Evolutionary conservation across 1,140 invertebrate genomes (phyloP), one percentile per base, ranked within the genome.

Genomic region (Agrilus planipennis): DNA sequence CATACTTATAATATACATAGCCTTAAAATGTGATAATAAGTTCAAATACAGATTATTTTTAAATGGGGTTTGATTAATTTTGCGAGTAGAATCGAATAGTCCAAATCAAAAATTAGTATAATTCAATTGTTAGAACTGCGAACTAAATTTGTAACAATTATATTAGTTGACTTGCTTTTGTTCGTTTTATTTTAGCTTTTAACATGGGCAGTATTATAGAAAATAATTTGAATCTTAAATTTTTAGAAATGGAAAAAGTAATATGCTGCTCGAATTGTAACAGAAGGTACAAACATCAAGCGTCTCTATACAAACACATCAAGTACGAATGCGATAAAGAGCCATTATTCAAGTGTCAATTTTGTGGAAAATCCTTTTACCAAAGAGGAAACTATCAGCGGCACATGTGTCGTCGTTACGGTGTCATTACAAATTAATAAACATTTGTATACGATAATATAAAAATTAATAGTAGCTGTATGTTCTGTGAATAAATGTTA

Each of bases 261-360:
- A 30, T 43, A 14, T 9, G 15, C 14, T 43, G 42, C n/a, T n/a
- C 18, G 6, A 30, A 34, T 17, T 44, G 42, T 28, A 17, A 20
- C 16, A 34, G 27, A 17, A n/a, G 12, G 10, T 44, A 44, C 18
- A 39, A 38, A 35, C 60, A 65, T 43, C 65, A 65, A 49, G 64
- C 62, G 41, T 66, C 62, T 4, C 63, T 67, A 45, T 55, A 62
- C 39, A 51, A 63, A 28, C 65, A 68, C 30, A 52, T 65, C 4
- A 68, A 63, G 0, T 67, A 65, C 28, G 65, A 68, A 45, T 68
- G 65, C 38, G 63, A 64, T 15, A 67, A 66, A 36, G 63, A 65
- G 32, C 64, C 63, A 4, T 65, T 63, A 62, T 68, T 67, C 39
- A 52, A 60, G 15, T 66, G 64, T 45, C 61, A 6, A 3, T 4